Evolutionary conservation across 2,797 vertebrate species (phyloP).

Genomic region (Anas flavirostris): DNA sequence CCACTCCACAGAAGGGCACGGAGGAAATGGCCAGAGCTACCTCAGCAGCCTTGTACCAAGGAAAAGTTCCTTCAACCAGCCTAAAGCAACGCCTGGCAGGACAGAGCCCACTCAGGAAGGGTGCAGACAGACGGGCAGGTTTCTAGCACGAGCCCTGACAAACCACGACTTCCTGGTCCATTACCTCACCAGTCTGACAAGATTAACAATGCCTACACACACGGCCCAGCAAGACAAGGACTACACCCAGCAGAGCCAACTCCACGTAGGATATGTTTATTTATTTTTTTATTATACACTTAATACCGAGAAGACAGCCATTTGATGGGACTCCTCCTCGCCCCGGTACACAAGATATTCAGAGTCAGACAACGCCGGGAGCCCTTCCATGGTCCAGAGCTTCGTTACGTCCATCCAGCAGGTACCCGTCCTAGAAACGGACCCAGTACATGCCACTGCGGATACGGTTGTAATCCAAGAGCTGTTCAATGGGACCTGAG

Average conservation of each 20-base stretch:
- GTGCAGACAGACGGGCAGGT: background rate
- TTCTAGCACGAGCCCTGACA: background rate
- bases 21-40: background rate
- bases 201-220: background rate
- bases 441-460: constrained; percentile 97
- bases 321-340: background rate
- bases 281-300: constrained; percentile 52
- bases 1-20: background rate
- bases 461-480: constrained; percentile 96
- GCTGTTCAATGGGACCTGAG: constrained; percentile 92
- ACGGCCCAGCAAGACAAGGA: background rate
- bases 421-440: constrained; percentile 83
- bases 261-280: constrained; percentile 35
- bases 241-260: background rate
- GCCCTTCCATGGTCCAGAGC: background rate
- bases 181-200: background rate
- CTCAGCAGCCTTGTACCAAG: fast-evolving
- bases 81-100: background rate
- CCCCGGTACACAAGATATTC: background rate
- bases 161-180: background rate
- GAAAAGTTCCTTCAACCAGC: background rate
- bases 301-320: background rate
- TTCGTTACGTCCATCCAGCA: background rate
- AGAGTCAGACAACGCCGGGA: background rate
- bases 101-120: background rate